Percentiles rank a stretch among this genome's conserved stretches.
These are phyloP conservation scores for Cabera pusaria DNA, from an alignment of 2,888 invertebrate genomes.

Conservation along the genomic window DNA sequence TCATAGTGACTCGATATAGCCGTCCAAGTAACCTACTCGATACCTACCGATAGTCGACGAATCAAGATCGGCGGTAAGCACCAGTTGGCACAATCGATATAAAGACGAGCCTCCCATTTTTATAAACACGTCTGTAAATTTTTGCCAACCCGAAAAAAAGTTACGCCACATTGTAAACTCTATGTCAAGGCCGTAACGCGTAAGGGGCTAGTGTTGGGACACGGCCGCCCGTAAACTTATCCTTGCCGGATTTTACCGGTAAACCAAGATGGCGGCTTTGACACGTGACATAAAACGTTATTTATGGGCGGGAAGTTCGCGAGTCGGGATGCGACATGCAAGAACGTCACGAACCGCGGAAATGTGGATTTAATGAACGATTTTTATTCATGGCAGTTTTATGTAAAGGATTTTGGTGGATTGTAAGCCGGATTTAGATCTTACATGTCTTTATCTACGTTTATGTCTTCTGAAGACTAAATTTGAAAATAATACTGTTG, in stretches of 20 bases:
- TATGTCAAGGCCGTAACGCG: constrained; percentile 54
- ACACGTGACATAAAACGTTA: constrained; percentile 78
- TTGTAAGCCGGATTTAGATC: constrained; percentile 20
- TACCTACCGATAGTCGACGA: constrained; percentile 63
- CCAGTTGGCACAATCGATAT: constrained; percentile 81
- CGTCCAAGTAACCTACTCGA: constrained; percentile 63
- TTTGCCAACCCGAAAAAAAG: constrained; percentile 36
- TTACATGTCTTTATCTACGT: constrained; percentile 19
- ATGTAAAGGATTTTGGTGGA: constrained; percentile 50
- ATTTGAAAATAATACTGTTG: too few relatives aligned
- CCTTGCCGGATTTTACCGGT: constrained; percentile 53
- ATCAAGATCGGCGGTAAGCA: constrained; percentile 78
- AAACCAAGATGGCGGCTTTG: constrained; percentile 72
- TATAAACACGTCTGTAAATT: constrained; percentile 47
- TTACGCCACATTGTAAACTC: constrained; percentile 47
- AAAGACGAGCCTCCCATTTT: constrained; percentile 64
- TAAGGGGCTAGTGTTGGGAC: constrained; percentile 39
- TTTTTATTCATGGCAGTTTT: constrained; percentile 76
- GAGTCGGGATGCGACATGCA: constrained; percentile 74
- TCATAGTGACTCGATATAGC: constrained; percentile 42
- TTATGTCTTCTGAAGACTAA: too few relatives aligned
- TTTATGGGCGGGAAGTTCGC: constrained; percentile 77
- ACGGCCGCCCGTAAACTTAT: constrained; percentile 41
- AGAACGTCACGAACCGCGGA: constrained; percentile 74
- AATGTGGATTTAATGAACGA: constrained; percentile 63